Evolutionary conservation across 2,797 vertebrate species (phyloP), one percentile per base, ranked within the genome.

Genomic region (Buceros bicornis): DNA sequence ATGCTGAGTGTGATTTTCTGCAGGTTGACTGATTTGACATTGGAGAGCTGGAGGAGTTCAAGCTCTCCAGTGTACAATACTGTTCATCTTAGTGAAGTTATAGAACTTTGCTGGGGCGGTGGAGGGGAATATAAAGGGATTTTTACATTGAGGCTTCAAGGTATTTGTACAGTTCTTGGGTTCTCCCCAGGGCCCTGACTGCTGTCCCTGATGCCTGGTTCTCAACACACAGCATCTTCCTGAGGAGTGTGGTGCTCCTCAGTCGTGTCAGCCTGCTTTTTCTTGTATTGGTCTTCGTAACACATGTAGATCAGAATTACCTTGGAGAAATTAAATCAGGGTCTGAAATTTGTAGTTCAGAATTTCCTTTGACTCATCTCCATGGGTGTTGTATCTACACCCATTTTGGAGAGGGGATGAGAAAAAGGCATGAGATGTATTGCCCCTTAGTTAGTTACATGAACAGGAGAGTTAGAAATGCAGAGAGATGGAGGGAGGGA

Each of bases 1-100:
- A 82, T 89, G 90, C 87, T 85, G 91, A 84, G 35, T 91, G 62
- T 73, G 81, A 47, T 94, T 93, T 93, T 92, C 82, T 96, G 91
- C 66, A 77, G 62, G 73, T 91, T 48, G 78, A 6, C 67, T 61
- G 79, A 71, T 73, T 65, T 76, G 79, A 88, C 83, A 64, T 91
- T 80, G 71, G 73, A 88, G 81, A 89, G 74, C 80, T 70, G 60
- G 35, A 60, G 45, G 45, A 67, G 71, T 80, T 82, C 73, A 82
- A 40, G 31, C 77, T 66, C 76, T 88, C 58, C 47, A n/a, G 13
- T 42, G 37, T 74, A 3, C n/a, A 62, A 53, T 5, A 6, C 54
- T 61, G 37, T 60, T 93, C 77, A 25, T 51, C 56, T 62, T 35
- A 21, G 26, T 16, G 56, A 70, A 89, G 51, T 20, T 61, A 67